Conservation (phyloP, 2,797 vertebrate genomes). For the Scolopax bukidnonensis region DNA sequence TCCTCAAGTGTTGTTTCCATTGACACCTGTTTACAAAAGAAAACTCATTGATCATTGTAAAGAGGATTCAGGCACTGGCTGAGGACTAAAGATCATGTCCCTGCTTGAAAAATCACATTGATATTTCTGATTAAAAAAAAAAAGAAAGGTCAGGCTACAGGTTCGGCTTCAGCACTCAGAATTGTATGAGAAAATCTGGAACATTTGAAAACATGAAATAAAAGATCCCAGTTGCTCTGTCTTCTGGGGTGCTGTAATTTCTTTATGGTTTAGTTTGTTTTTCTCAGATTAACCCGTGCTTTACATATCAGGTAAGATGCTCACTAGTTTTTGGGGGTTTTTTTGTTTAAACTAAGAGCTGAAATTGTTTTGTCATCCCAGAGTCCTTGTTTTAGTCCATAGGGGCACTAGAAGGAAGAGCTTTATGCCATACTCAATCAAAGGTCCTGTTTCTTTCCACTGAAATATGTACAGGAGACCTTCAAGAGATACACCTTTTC, state of each 20-base stretch:
- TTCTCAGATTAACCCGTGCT: background rate
- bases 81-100: background rate
- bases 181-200: background rate
- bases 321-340: background rate
- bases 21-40: background rate
- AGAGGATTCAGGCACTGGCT: background rate
- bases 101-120: background rate
- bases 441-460: background rate
- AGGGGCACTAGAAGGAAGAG: background rate
- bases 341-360: background rate
- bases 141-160: background rate
- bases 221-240: background rate
- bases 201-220: background rate
- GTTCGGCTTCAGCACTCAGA: background rate
- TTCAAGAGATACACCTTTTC: background rate
- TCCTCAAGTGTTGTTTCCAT: background rate
- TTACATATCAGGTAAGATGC: background rate
- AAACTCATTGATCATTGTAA: background rate
- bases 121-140: background rate
- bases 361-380: background rate
- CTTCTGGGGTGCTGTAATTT: background rate
- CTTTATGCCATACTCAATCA: background rate
- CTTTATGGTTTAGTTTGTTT: background rate
- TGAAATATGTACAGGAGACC: background rate
- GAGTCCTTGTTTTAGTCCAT: background rate